Evolutionary conservation across 2,888 invertebrate species (phyloP).

Genomic region (Julus scandinavius): DNA sequence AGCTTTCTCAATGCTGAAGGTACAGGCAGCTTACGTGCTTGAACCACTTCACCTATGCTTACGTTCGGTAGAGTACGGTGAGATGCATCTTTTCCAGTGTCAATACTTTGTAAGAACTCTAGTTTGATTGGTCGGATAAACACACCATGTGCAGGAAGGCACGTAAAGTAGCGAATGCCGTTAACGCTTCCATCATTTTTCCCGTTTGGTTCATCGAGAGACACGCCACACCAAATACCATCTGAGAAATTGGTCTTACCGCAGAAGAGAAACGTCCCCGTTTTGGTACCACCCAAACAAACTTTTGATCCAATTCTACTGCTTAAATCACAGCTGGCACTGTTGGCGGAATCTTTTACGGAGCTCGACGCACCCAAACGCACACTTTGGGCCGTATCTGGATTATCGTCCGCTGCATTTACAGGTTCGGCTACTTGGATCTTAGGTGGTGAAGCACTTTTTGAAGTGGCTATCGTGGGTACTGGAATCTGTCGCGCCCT

Average conservation of each 20-base stretch:
- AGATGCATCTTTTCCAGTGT: background rate
- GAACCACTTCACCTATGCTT: background rate
- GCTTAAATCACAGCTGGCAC: background rate
- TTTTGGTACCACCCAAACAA: slow-evolving; percentile 66
- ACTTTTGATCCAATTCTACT: slow-evolving; percentile 66
- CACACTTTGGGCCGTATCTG: background rate
- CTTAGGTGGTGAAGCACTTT: background rate
- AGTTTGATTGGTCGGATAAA: slow-evolving; percentile 64
- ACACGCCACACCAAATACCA: slow-evolving; percentile 75
- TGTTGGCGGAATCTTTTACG: background rate
- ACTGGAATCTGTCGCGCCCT: background rate
- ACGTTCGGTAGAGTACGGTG: background rate
- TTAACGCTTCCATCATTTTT: slow-evolving; percentile 74
- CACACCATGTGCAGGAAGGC: slow-evolving; percentile 72
- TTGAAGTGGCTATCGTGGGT: background rate
- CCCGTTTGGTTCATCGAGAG: slow-evolving; percentile 71
- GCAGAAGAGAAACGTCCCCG: slow-evolving; percentile 71
- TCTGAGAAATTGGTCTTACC: slow-evolving; percentile 71
- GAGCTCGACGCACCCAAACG: background rate
- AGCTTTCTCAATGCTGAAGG: background rate
- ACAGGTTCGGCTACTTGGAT: background rate
- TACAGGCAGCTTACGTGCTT: background rate
- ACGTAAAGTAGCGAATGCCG: slow-evolving; percentile 74
- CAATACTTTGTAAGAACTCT: background rate
- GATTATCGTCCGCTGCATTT: background rate